A percentile compares a stretch with the other conserved stretches of the same genome.
These are phyloP conservation scores for Typhlichthys subterraneus DNA, from an alignment of 2,797 vertebrate genomes.

Conservation along the genomic window DNA sequence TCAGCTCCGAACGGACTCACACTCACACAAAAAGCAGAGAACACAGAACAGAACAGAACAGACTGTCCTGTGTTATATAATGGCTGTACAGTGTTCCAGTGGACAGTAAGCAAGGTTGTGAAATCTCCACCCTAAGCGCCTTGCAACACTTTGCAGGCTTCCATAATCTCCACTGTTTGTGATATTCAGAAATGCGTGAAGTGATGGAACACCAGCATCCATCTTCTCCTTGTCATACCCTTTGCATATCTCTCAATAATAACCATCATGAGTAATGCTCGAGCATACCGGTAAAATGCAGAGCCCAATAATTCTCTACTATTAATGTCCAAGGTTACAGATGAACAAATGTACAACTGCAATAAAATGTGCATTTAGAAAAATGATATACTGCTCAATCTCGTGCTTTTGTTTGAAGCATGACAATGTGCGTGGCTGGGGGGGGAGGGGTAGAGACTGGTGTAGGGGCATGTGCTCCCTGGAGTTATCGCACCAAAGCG, in stretches of 20 bases:
- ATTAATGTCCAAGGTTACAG: conserved; percentile 33
- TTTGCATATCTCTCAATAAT: conserved; percentile 30
- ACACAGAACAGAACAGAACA: conserved; percentile 4
- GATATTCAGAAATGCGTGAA: conserved; percentile 29
- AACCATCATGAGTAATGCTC: conserved; percentile 29
- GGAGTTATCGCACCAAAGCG: no score
- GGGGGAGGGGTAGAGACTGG: no score
- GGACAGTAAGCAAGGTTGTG: conserved; percentile 10
- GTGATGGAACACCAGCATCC: conserved; percentile 39
- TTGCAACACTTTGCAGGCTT: background rate
- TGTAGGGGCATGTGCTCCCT: no score
- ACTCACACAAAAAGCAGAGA: no score
- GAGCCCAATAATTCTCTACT: background rate
- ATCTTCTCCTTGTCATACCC: conserved; percentile 20
- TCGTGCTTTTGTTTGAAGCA: no score
- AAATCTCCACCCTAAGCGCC: conserved; percentile 8
- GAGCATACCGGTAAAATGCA: background rate
- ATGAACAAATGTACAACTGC: conserved; percentile 8
- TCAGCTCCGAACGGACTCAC: no score
- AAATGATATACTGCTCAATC: background rate
- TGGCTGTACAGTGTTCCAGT: conserved; percentile 21
- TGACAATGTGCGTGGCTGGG: no score
- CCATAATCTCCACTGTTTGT: conserved; percentile 12
- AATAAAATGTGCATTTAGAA: background rate
- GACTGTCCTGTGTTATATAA: conserved; percentile 7